Evolutionary conservation across 2,113 vertebrate species (phyloP), one percentile per base, ranked within the genome.

Genomic region (Prinia subflava): DNA sequence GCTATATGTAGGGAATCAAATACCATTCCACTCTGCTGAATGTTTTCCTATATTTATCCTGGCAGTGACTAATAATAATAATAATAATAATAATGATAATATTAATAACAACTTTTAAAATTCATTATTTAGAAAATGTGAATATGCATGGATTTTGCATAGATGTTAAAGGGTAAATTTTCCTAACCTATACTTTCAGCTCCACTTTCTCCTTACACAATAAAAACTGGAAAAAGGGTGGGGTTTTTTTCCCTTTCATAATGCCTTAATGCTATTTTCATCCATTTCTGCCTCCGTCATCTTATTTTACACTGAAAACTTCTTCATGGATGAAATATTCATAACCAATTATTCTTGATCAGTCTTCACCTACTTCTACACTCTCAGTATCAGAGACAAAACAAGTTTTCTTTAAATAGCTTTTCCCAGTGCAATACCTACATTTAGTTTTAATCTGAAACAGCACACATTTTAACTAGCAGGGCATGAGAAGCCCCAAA

Each of bases 271-370:
- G 23, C 9, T 84, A 59, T 87, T 89, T 84, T 71, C 33, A 60
- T 67, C 30, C 11, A 57, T 53, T 95, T 86, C 59, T 65, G 46
- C 46, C n/a, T 69, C 35, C 49, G n/a, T 49, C 53, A 7, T 76
- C 33, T 90, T 85, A 75, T 64, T 93, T 96, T 83, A 69, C 14
- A 62, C 37, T 41, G 18, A 86, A 82, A 88, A 64, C 14, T 73
- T 53, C 15, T 87, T 79, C 28, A 41, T 33, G 28, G 53, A 73
- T 91, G 41, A 94, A 95, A 90, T 83, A 93, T 91, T 94, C 67
- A 83, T 73, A 79, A 82, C 25, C 41, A 91, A 87, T 90, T 96
- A 76, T 44, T 96, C 78, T 80, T 80, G 60, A 90, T 93, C 88
- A 69, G 31, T 27, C 50, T 83, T 91, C 67, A 87, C 78, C 67